A percentile compares a stretch with the other conserved stretches of the same genome.
phyloP scores from a whole-genome alignment of 2,888 invertebrate genomes.

The Keiferia lycopersicella region DNA sequence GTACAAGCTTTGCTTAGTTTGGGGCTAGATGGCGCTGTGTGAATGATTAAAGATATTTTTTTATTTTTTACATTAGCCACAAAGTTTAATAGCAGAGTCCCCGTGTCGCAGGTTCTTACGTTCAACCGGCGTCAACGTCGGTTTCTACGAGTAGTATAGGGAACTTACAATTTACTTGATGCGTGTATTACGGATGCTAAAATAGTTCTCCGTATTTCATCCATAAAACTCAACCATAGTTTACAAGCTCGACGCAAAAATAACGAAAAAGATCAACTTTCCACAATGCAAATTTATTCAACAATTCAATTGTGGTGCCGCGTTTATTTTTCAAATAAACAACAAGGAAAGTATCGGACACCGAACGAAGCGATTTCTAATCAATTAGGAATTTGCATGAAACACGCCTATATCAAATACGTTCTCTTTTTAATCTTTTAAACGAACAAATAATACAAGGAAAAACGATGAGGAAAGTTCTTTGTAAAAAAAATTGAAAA shows the following conservation, averaged over 20 bases:
- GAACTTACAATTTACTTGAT: too few relatives aligned
- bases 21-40: too few relatives aligned
- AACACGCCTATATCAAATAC: slow-evolving; percentile 8
- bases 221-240: neutral
- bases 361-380: neutral
- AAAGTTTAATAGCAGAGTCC: too few relatives aligned
- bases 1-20: too few relatives aligned
- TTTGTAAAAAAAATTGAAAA: neutral
- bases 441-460: slow-evolving; percentile 9
- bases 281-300: slow-evolving; percentile 1
- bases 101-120: too few relatives aligned
- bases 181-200: too few relatives aligned
- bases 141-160: too few relatives aligned
- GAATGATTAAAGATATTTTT: too few relatives aligned
- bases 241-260: neutral
- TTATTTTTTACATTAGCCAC: too few relatives aligned
- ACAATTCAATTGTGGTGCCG: slow-evolving; percentile 6
- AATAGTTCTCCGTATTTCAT: too few relatives aligned
- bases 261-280: neutral
- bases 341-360: neutral
- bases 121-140: too few relatives aligned
- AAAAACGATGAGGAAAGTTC: slow-evolving; percentile 1
- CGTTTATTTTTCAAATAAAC: slow-evolving; percentile 6
- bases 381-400: slow-evolving; percentile 10
- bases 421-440: slow-evolving; percentile 8